Evolutionary conservation across 1,140 invertebrate genomes (phyloP).

Genomic region (Musca vetustissima): DNA sequence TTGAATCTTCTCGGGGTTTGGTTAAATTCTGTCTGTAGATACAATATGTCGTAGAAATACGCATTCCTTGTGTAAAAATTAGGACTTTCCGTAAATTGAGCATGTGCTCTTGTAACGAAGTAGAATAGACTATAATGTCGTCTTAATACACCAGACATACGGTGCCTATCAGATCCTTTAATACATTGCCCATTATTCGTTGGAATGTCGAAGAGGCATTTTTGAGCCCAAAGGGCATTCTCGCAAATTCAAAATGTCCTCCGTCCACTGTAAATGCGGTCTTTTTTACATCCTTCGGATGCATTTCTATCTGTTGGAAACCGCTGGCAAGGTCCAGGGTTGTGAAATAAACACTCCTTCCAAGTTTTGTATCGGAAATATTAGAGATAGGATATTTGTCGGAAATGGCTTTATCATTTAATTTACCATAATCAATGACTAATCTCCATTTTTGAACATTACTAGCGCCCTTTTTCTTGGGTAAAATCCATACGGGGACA

Average conservation of each 20-base stretch:
- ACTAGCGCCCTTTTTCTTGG: not conserved
- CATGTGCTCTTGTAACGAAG: not conserved
- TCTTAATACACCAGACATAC: not conserved
- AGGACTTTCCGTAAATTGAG: not conserved
- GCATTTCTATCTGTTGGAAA: constrained; percentile 15
- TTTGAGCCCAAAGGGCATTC: constrained; percentile 56
- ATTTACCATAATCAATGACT: constrained; percentile 15
- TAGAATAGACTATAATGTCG: constrained; percentile 1
- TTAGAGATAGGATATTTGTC: constrained; percentile 24
- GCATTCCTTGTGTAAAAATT: too few species aligned
- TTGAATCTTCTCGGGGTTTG: too few species aligned
- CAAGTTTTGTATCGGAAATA: constrained; percentile 20
- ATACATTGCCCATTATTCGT: constrained; percentile 43
- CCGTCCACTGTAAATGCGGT: constrained; percentile 56
- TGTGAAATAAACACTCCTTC: constrained; percentile 19
- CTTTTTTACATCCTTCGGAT: constrained; percentile 39
- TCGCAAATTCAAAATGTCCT: constrained; percentile 50
- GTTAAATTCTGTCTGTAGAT: too few species aligned
- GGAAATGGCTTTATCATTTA: constrained; percentile 16
- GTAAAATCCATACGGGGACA: constrained; percentile 8
- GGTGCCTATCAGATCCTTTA: not conserved
- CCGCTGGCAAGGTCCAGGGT: constrained; percentile 22
- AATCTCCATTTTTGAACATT: not conserved
- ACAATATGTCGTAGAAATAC: too few species aligned
- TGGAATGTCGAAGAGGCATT: constrained; percentile 57